Base-by-base conservation (phyloP, 2,113 vertebrate genomes). In the Chroicocephalus ridibundus region DNA sequence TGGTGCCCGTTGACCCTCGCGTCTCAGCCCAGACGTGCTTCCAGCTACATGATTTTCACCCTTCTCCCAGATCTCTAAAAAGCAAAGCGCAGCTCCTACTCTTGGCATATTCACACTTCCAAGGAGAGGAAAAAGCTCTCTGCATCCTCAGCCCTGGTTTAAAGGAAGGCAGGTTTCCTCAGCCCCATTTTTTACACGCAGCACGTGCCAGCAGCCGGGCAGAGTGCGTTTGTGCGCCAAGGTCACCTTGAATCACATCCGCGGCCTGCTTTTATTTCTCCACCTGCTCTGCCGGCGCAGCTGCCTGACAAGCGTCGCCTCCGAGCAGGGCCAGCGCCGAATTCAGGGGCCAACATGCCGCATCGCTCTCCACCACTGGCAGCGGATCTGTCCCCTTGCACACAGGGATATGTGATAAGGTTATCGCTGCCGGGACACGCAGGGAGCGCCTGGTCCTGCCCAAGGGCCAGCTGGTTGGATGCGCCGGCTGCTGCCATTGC, bases 131-230 rank as follows among this genome's bases (percentile, higher is more conserved):
- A 66, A 44, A 42, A 8, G 2, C 26, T 32, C 51, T 27, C 5
- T 22, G 46, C 18, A 18, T 25, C 55, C 32, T 6, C 85, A 82
- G 80, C 44, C 49, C 25, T 4, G 25, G 3, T 61, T 24, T 38
- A 11, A n/a, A 52, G 38, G n/a, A 19, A 40, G 27, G 21, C 10
- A 24, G 51, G 51, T 44, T 55, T 38, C 46, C 66, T n/a, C 79
- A 76, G 83, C 61, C 49, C 38, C 3, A 0, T 29, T 52, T 51
- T 34, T 18, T 3, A 25, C 1, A 0, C 2, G 0, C 47, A 22
- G 26, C 54, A 29, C 1, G 2, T 60, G 57, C 71, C 85, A 76
- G 54, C 7, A 15, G 68, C 55, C 0, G 0, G 60, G 69, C 77
- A 93, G 31, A 66, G 57, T 9, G 3, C 1, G 0, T 38, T 17